Base-by-base conservation (phyloP, 2,797 vertebrate genomes). In the Pseudopleuronectes americanus region DNA sequence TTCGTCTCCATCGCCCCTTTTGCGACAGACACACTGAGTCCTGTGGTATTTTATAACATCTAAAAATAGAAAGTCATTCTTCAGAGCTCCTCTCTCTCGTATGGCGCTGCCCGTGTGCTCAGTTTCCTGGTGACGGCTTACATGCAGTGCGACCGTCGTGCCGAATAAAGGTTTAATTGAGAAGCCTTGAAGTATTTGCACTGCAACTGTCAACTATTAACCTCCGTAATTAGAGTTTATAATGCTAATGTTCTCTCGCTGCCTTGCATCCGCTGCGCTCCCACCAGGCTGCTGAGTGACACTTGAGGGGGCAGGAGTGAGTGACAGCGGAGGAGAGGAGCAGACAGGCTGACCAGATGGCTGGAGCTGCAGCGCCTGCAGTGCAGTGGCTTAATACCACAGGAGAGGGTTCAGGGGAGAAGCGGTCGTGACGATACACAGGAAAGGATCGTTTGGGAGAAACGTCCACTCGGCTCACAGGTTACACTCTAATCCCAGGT, bases 321-420 rank as follows among this genome's bases (percentile, higher is more conserved):
- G 76, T 87, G 90, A 90, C 87, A 89, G 88, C 66, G 74, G 81
- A 90, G 84, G 72, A 87, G 85, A 81, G 68, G 77, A 92, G 84
- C 85, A 92, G 89, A 88, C 90, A 91, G 89, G 84, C 78, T 73
- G 89, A 91, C 90, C 92, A 94, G 93, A 94, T 93, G 93, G 93
- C 92, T 83, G 60, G 79, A 92, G 86, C 77, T 89, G 82, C 63
- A 84, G 76, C 57, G 85, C 85, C 84, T 87, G 82, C 81, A 87
- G 87, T 84, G 72, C 83, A 79, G 83, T 69, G 77, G 88, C 83
- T 81, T 84, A 86, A 85, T 77, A 84, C 80, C 81, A 84, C 71
- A 73, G 81, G 76, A 77, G 75, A 84, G 74, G 60, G 58, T 86
- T 83, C 78, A 76, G 77, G 51, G 31, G 78, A 84, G 63, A 79